Base-by-base conservation (phyloP, 1,140 invertebrate species). In the Parapsyche elsis region DNA sequence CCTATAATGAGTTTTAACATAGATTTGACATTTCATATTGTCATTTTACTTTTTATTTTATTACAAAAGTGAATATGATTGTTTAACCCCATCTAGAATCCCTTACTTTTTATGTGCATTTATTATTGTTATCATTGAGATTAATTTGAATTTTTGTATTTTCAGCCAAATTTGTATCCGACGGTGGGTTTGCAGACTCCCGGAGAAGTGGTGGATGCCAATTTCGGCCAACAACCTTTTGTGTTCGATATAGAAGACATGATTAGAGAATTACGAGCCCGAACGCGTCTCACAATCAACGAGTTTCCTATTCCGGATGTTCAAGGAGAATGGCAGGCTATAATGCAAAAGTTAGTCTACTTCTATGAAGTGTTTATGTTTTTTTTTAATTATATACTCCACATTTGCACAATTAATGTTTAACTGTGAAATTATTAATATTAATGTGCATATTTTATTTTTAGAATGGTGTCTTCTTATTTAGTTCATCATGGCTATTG, bases 171-270 rank as follows among this genome's bases (percentile, higher is more conserved):
- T 90, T 89, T 99, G 53, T 99, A 98, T 90, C 98, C 99, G 16
- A 99, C 98, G 1, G 98, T 99, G 79, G 99, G 99, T 19, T 91
- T 99, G 64, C 98, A 99, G 90, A 99, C 98, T 61, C 97, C 98
- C 0, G 98, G 97, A 59, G 98, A 99, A 90, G 95, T 99, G 38
- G 96, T 99, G 10, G 97, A 99, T 88, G 97, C 98, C 1, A 99
- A 99, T 91, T 99, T 99, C 88, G 99, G 99, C 0, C 97, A 99
- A 87, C 92, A 94, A 84, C 97, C 97, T 9, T 99, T 99, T 90
- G 92, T 97, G 81, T 99, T 98, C 90, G 97, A 99, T 90, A 98
- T 99, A 84, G 95, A 98, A 86, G 96, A 98, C 85, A 98, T 99
- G 94, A 95, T 99, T 90, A 92, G 94, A 86, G 97, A 98, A 88